Percentiles rank a stretch among this genome's conserved stretches.
Conservation (phyloP, 2,888 invertebrate species). For the Drosophila villosipedis region DNA sequence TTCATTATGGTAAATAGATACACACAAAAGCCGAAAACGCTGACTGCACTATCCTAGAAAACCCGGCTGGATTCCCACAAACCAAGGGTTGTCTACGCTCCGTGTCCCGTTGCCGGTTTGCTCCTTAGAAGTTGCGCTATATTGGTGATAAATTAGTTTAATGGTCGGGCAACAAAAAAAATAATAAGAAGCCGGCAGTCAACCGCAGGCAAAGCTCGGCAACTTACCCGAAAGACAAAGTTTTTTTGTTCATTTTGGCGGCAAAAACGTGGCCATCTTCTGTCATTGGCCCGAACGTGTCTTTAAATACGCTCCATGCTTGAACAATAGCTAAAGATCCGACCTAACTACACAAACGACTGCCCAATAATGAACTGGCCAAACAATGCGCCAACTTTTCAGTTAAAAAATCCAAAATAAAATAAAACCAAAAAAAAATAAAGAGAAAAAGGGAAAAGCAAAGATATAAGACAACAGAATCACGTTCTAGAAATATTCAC, state of each 20-base stretch:
- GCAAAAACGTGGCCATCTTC: slow-evolving; percentile 50
- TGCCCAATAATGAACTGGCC: slow-evolving; percentile 70
- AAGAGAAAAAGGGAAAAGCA: slow-evolving; percentile 5
- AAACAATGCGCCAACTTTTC: slow-evolving; percentile 68
- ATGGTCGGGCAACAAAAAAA: slow-evolving; percentile 55
- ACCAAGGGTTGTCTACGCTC: slow-evolving; percentile 56
- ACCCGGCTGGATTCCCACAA: slow-evolving; percentile 60
- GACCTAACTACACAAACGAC: slow-evolving; percentile 47
- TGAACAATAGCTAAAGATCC: slow-evolving; percentile 45
- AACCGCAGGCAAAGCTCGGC: slow-evolving; percentile 63
- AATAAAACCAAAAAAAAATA: slow-evolving; percentile 10
- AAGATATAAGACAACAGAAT: slow-evolving; percentile 48
- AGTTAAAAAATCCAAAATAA: slow-evolving; percentile 39
- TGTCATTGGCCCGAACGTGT: slow-evolving; percentile 52
- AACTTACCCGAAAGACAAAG: slow-evolving; percentile 50
- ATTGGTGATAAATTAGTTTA: slow-evolving; percentile 82
- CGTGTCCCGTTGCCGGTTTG: slow-evolving; percentile 31
- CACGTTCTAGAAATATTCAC: slow-evolving; percentile 73
- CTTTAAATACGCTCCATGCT: slow-evolving; percentile 50
- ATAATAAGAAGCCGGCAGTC: slow-evolving; percentile 34
- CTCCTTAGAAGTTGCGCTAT: slow-evolving; percentile 62
- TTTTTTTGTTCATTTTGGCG: slow-evolving; percentile 61
- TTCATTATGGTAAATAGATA: slow-evolving; percentile 79
- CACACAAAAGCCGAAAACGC: slow-evolving; percentile 48
- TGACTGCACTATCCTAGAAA: slow-evolving; percentile 28